Evolutionary conservation across 2,113 vertebrate species (phyloP).

Genomic region (Cyanoderma ruficeps): DNA sequence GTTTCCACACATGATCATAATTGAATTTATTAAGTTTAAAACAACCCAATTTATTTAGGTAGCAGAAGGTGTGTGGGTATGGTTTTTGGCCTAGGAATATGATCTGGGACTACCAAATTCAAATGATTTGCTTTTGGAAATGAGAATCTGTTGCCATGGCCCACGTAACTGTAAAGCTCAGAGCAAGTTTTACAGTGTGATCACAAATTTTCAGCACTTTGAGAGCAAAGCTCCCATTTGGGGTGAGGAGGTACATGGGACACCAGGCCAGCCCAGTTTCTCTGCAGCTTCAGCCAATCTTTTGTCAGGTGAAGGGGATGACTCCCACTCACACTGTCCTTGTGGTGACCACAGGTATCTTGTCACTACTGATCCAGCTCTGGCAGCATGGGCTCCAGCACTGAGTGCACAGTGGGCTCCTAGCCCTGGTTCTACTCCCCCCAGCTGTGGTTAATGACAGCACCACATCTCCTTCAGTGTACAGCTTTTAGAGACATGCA

Average conservation of each 20-base stretch:
- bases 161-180: background rate
- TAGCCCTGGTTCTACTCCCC: background rate
- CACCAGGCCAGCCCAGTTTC: background rate
- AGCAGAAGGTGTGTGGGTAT: constrained; percentile 10
- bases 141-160: background rate
- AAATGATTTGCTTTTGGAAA: background rate
- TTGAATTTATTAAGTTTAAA: background rate
- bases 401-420: background rate
- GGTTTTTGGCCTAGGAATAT: background rate
- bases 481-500: background rate
- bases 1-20: background rate
- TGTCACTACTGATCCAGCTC: fast-evolving
- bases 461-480: background rate
- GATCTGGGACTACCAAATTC: background rate
- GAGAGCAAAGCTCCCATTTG: background rate
- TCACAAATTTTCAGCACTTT: background rate
- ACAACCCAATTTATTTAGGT: background rate
- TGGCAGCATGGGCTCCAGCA: background rate
- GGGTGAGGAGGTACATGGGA: fast-evolving
- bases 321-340: background rate
- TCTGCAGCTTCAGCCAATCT: background rate
- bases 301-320: background rate
- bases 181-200: background rate
- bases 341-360: background rate
- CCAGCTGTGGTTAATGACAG: background rate